These are phyloP conservation scores for Charaxes varanes DNA, from an alignment of 1,140 invertebrate genomes.

Conservation along the genomic window DNA sequence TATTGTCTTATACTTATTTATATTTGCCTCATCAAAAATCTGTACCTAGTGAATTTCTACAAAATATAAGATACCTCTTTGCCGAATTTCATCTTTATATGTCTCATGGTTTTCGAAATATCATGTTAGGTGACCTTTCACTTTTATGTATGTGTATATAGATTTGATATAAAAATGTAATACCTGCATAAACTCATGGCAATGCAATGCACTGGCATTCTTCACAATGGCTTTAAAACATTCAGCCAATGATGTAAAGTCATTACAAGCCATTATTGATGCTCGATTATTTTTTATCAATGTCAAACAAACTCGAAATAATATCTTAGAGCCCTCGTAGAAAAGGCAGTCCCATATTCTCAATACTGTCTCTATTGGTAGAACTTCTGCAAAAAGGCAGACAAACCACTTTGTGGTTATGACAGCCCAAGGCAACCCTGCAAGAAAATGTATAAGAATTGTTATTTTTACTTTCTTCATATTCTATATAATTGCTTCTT, in stretches of 20 bases:
- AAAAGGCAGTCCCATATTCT: conserved; percentile 97
- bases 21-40: no score
- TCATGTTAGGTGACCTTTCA: no score
- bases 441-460: conserved; percentile 12
- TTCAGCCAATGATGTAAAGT: conserved; percentile 83
- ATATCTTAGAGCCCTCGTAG: conserved; percentile 90
- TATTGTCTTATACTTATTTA: no score
- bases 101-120: no score
- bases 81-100: neutral
- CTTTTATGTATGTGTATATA: neutral
- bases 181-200: conserved; percentile 91
- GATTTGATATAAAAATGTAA: neutral
- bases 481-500: no score
- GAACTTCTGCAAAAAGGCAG: conserved; percentile 92
- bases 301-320: conserved; percentile 90
- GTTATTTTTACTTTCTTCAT: no score
- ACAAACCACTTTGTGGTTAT: conserved; percentile 96
- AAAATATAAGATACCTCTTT: no score
- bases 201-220: conserved; percentile 82
- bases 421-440: conserved; percentile 88
- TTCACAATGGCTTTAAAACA: conserved; percentile 86
- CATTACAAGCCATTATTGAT: conserved; percentile 82
- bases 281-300: conserved; percentile 84
- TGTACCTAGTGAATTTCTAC: no score
- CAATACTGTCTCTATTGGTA: conserved; percentile 93